A percentile compares a stretch with the other conserved stretches of the same genome.
Evolutionary conservation across 2,113 vertebrate genomes (phyloP).

Genomic region (Poecilia latipinna): DNA sequence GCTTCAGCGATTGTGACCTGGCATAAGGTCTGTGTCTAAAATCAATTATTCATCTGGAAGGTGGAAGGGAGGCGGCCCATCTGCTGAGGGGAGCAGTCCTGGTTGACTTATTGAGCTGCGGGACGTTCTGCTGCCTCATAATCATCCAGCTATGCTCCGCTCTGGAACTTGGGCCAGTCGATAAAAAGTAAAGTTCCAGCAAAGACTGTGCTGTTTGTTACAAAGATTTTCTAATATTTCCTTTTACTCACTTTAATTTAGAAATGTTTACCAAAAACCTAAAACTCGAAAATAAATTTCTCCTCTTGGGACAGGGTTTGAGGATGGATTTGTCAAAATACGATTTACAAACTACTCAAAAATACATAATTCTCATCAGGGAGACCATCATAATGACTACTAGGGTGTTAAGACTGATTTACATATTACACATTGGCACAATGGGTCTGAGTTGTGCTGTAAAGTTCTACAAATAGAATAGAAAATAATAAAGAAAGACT

Average conservation of each 20-base stretch:
- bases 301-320: no score
- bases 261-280: not conserved
- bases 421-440: not conserved
- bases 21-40: conserved; percentile 68
- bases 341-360: not conserved
- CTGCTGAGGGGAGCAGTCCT: conserved; percentile 71
- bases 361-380: conserved; percentile 11
- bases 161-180: conserved; percentile 35
- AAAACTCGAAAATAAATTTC: not conserved
- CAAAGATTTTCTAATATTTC: not conserved
- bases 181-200: conserved; percentile 27
- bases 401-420: conserved; percentile 22
- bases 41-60: conserved; percentile 72
- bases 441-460: no score
- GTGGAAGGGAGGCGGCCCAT: conserved; percentile 56
- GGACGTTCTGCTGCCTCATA: conserved; percentile 49
- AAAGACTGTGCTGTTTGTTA: not conserved
- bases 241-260: not conserved
- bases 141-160: conserved; percentile 39
- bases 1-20: conserved; percentile 72
- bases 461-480: no score
- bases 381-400: conserved; percentile 34
- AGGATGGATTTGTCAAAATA: not conserved
- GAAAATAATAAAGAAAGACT: not conserved
- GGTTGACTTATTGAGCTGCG: conserved; percentile 64